Evolutionary conservation across 1,140 invertebrate genomes (phyloP).

Genomic region (Elymnias hypermnestra): DNA sequence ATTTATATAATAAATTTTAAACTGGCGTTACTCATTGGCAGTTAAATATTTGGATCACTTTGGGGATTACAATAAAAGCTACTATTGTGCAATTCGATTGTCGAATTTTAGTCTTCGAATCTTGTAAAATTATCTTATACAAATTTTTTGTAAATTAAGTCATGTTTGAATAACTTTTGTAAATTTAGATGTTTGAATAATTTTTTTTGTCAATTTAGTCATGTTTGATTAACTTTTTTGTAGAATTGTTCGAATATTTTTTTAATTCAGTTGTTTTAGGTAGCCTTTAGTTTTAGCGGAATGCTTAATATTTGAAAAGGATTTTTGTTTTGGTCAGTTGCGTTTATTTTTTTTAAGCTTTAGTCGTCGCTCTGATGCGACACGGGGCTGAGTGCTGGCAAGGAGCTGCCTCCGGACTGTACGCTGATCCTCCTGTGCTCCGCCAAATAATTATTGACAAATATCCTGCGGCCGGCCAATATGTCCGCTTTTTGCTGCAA

Average conservation of each 20-base stretch:
- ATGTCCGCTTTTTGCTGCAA: slow-evolving; percentile 77
- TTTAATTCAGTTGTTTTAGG: slow-evolving; percentile 17
- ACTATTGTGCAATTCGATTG: slow-evolving; percentile 6
- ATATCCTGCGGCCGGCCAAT: slow-evolving; percentile 75
- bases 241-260: slow-evolving; percentile 3
- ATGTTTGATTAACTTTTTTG: slow-evolving; percentile 9
- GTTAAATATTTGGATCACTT: slow-evolving; percentile 21
- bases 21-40: slow-evolving; percentile 17
- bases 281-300: slow-evolving; percentile 19
- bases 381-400: slow-evolving; percentile 69
- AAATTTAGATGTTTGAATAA: slow-evolving; percentile 13
- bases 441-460: slow-evolving; percentile 78
- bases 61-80: slow-evolving; percentile 17
- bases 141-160: slow-evolving; percentile 9
- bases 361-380: slow-evolving; percentile 73
- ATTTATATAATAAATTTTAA: slow-evolving; percentile 10
- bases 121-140: slow-evolving; percentile 12
- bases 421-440: slow-evolving; percentile 77
- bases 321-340: slow-evolving; percentile 14
- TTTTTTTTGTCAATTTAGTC: background rate
- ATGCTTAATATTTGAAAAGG: slow-evolving; percentile 27
- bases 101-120: slow-evolving; percentile 12
- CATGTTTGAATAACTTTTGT: slow-evolving; percentile 10
- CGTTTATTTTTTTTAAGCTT: slow-evolving; percentile 9
- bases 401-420: slow-evolving; percentile 70